These are phyloP conservation scores for Callosobruchus maculatus DNA, from an alignment of 2,888 invertebrate species.

Conservation along the genomic window DNA sequence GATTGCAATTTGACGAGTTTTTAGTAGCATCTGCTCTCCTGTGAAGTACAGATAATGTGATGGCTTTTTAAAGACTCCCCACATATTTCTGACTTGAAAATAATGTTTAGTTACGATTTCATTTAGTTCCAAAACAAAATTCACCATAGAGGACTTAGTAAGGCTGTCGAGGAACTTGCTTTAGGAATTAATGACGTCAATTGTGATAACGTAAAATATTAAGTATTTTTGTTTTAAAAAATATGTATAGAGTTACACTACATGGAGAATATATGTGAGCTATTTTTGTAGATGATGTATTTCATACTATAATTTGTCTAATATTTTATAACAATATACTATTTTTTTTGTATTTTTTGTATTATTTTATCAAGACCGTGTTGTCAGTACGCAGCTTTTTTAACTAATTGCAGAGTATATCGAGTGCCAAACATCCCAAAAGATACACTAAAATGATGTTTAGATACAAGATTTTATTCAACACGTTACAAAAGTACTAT, in stretches of 20 bases:
- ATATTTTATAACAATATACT: neutral
- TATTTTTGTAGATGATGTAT: neutral
- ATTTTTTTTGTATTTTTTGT: neutral
- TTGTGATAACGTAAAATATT: neutral
- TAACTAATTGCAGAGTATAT: too few relatives aligned
- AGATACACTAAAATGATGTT: neutral
- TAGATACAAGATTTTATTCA: neutral
- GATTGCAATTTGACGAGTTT: too few relatives aligned
- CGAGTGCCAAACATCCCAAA: too few relatives aligned
- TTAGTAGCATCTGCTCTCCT: too few relatives aligned
- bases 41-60: too few relatives aligned
- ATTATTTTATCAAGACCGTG: too few relatives aligned
- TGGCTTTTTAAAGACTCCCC: neutral
- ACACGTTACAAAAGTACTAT: neutral
- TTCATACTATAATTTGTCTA: neutral
- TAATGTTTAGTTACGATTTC: neutral
- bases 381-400: too few relatives aligned
- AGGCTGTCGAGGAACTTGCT: neutral
- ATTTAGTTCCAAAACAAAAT: neutral
- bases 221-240: neutral
- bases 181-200: neutral
- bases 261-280: neutral
- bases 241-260: neutral
- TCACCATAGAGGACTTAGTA: neutral
- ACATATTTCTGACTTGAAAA: too few relatives aligned